These are phyloP conservation scores for Ectobius pallidus DNA, from an alignment of 2,888 invertebrate species.

Conservation along the genomic window DNA sequence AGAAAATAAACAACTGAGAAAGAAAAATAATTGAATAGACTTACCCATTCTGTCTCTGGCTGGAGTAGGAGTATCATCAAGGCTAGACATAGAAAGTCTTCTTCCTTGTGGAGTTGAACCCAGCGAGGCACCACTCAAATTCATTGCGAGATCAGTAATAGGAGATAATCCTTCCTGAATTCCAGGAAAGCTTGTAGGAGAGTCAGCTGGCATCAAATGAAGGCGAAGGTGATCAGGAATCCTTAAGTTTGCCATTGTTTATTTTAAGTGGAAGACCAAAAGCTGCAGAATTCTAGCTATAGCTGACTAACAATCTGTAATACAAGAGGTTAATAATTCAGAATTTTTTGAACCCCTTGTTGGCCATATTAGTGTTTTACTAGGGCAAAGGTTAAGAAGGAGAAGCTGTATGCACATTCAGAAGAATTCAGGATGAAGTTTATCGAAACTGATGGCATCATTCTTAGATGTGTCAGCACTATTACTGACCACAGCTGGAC, in stretches of 20 bases:
- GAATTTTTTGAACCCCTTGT: too few species aligned
- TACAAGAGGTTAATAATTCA: too few species aligned
- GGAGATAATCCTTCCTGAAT: not conserved
- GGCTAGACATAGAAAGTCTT: conserved; percentile 7
- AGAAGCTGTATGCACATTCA: too few species aligned
- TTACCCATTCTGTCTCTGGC: not conserved
- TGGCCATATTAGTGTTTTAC: too few species aligned
- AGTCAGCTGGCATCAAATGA: not conserved
- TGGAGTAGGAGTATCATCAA: not conserved
- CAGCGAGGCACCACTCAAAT: conserved; percentile 2
- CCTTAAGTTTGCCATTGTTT: conserved; percentile 4
- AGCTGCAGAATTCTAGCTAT: too few species aligned
- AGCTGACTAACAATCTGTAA: too few species aligned
- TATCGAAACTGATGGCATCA: too few species aligned
- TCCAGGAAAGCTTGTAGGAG: conserved; percentile 7
- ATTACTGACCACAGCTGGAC: too few species aligned
- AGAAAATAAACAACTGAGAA: not conserved
- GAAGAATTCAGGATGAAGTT: too few species aligned
- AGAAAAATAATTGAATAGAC: too few species aligned
- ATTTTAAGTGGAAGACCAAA: not conserved
- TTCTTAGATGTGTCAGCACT: too few species aligned
- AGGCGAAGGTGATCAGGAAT: conserved; percentile 8
- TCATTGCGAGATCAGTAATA: conserved; percentile 5
- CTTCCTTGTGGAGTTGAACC: conserved; percentile 14
- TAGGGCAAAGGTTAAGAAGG: too few species aligned